These are phyloP conservation scores for Orchestia grillus DNA, from an alignment of 1,140 invertebrate species.

Conservation along the genomic window DNA sequence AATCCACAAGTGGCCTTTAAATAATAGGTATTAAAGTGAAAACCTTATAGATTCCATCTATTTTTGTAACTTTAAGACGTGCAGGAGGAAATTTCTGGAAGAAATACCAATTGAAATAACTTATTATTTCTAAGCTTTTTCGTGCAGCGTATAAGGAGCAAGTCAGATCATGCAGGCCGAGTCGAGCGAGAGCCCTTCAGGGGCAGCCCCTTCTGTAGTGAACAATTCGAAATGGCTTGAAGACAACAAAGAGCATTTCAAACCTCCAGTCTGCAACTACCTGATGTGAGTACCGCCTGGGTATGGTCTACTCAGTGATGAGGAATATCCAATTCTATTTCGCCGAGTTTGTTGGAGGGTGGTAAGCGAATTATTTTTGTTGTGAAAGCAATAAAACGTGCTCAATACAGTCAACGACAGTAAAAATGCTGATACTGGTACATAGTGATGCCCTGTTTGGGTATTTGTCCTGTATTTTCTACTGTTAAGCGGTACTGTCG, in stretches of 20 bases:
- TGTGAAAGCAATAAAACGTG: not conserved
- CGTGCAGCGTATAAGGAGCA: not conserved
- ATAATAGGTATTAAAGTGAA: too few relatives aligned
- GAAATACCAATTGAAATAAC: not conserved
- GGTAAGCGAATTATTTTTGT: not conserved
- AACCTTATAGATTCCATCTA: not conserved
- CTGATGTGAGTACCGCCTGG: not conserved
- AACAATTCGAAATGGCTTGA: not conserved
- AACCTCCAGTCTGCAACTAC: slow-evolving; percentile 46
- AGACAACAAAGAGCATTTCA: slow-evolving; percentile 14
- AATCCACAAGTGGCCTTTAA: too few relatives aligned
- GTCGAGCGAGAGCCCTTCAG: not conserved
- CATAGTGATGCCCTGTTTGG: not conserved
- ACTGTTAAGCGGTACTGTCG: too few relatives aligned
- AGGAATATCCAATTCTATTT: not conserved
- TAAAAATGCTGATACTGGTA: not conserved
- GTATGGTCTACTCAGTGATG: not conserved
- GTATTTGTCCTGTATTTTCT: not conserved
- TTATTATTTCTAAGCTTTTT: not conserved
- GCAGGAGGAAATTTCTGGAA: not conserved
- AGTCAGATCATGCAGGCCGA: not conserved
- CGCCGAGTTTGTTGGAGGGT: not conserved
- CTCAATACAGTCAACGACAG: not conserved
- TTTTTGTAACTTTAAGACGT: not conserved
- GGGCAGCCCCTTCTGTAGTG: not conserved